phyloP scores from a whole-genome alignment of 2,888 invertebrate species.

The Thyatira batis region DNA sequence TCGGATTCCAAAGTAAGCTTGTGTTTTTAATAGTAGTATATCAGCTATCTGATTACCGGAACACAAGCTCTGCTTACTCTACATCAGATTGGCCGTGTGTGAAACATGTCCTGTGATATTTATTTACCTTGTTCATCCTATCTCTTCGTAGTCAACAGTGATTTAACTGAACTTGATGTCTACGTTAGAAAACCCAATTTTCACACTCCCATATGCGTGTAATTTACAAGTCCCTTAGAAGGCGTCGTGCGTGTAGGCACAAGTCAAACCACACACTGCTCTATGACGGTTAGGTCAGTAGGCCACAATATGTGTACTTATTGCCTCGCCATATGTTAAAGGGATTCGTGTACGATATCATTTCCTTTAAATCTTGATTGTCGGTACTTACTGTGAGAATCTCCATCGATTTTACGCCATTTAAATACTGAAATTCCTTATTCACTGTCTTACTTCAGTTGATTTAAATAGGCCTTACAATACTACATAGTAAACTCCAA shows the following conservation, averaged over 20 bases:
- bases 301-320: constrained; percentile 25
- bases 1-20: too few species aligned
- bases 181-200: too few species aligned
- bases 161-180: not conserved
- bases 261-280: constrained; percentile 13
- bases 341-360: constrained; percentile 47
- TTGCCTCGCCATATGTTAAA: constrained; percentile 36
- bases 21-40: too few species aligned
- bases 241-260: constrained; percentile 5
- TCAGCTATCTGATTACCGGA: too few species aligned
- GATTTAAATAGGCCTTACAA: too few species aligned
- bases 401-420: constrained; percentile 27
- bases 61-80: too few species aligned
- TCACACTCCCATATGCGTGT: not conserved
- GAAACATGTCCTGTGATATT: too few species aligned
- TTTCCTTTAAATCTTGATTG: constrained; percentile 46
- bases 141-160: not conserved
- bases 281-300: constrained; percentile 40
- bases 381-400: constrained; percentile 17
- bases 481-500: too few species aligned
- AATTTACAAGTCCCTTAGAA: constrained; percentile 6
- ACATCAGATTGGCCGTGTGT: too few species aligned
- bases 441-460: too few species aligned
- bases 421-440: constrained; percentile 9
- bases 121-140: too few species aligned